These are phyloP conservation scores for Triplophysa tibetana DNA, from an alignment of 2,113 vertebrate species.

Conservation along the genomic window DNA sequence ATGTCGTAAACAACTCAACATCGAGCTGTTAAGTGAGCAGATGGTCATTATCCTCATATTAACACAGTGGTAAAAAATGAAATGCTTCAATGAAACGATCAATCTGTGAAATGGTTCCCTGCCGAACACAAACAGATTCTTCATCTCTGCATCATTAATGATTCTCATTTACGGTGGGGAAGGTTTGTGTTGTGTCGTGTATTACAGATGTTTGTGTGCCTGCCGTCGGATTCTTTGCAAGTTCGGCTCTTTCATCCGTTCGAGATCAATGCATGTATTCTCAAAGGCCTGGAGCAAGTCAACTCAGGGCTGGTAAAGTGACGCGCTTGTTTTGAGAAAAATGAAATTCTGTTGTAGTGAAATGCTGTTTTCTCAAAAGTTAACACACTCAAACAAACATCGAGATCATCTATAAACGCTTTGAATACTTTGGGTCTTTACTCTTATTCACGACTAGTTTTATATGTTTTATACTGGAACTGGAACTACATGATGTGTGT, in stretches of 20 bases:
- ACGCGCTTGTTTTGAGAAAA: background rate
- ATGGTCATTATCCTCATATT: slow-evolving; percentile 8
- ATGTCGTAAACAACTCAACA: too few relatives aligned
- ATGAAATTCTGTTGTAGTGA: background rate
- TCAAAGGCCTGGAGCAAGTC: background rate
- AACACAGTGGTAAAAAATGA: background rate
- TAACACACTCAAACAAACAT: background rate
- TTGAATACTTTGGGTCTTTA: background rate
- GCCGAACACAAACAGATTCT: slow-evolving; percentile 1
- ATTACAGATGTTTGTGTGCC: slow-evolving; percentile 27
- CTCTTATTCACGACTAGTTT: too few relatives aligned
- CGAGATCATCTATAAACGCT: background rate
- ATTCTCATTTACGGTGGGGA: background rate
- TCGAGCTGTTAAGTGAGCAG: slow-evolving; percentile 2
- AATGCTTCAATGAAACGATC: background rate
- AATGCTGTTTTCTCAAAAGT: background rate
- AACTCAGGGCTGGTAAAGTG: background rate
- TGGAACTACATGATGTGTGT: too few relatives aligned
- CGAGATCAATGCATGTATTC: slow-evolving; percentile 1
- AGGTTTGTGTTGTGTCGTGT: background rate
- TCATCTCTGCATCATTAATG: background rate
- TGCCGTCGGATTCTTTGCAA: background rate
- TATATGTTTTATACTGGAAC: background rate
- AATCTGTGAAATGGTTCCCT: background rate
- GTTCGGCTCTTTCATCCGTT: slow-evolving; percentile 8